Evolutionary conservation across 2,888 invertebrate genomes (phyloP), one percentile per base, ranked within the genome.

Genomic region (Lycaena phlaeas): DNA sequence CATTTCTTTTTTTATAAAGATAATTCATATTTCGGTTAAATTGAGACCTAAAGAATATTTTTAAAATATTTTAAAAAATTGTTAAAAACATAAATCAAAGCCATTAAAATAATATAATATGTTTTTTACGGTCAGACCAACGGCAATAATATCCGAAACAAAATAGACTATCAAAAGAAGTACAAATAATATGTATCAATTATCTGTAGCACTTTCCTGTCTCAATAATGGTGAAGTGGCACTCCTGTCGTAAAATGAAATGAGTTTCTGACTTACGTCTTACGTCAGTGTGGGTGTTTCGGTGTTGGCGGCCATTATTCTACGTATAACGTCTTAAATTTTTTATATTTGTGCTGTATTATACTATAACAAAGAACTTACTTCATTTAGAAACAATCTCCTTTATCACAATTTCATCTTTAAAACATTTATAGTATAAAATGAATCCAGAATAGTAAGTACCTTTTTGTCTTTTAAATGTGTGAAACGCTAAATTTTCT

Each of bases 391-490:
- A 67, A 56, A 59, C 56, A 66, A 54, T 65, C 59, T 61, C 50
- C 56, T 56, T 52, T 54, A 63, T 56, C 59, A 65, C 65, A 65
- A 64, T 71, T 69, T 70, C 64, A 57, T 56, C 59, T 59, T 62
- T 61, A 68, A 65, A 59, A 68, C 62, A 64, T 61, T 65, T 68
- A 73, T 65, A 76, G 71, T 81, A 73, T 75, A 82, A 79, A 66
- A 92, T 92, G 92, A 92, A 92, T 89, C 92, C 92, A 62, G 92
- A 92, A 89, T 92, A 92, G 92, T 92, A 85, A 92, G 92, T 90
- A 87, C 77, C 67, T 69, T 65, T 68, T 53, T 50, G 56, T 42
- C 63, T 56, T 53, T 51, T 40, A n/a, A n/a, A n/a, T 39, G 39
- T 41, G 58, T 63, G 56, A 56, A 70, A 74, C 72, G 71, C 68